These are phyloP conservation scores for Bombycilla garrulus DNA, from an alignment of 2,113 vertebrate genomes.

Conservation along the genomic window DNA sequence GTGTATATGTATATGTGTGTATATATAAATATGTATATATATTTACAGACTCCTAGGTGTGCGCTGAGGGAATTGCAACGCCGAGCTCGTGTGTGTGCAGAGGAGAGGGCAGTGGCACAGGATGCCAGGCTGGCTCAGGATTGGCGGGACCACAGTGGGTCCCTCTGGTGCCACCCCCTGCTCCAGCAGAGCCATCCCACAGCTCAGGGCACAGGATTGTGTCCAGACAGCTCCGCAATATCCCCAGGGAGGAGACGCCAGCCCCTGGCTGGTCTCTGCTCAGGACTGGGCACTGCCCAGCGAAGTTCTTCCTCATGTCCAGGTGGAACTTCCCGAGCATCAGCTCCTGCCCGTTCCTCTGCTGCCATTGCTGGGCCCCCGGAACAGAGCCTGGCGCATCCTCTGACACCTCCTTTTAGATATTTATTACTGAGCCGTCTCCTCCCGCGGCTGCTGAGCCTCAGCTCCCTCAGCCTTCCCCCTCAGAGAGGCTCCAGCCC, in stretches of 20 bases:
- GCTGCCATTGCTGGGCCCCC: neutral
- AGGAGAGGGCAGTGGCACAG: fast-evolving
- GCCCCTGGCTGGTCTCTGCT: neutral
- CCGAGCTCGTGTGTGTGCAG: neutral
- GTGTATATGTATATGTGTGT: neutral
- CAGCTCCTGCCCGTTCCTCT: too few relatives aligned
- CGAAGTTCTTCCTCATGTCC: neutral
- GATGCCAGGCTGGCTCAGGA: neutral
- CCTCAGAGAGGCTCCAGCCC: neutral
- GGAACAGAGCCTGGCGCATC: neutral
- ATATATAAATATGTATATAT: neutral
- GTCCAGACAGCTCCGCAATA: too few relatives aligned
- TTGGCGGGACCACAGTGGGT: neutral
- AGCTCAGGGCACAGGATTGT: neutral
- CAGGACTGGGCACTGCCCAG: neutral
- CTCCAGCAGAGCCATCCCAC: neutral
- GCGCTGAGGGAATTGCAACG: fast-evolving
- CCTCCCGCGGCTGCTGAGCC: neutral
- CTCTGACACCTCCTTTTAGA: neutral
- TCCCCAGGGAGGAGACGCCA: neutral
- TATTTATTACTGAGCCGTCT: neutral
- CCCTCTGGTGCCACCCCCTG: neutral
- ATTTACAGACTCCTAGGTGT: neutral
- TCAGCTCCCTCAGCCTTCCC: neutral
- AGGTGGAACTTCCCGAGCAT: too few relatives aligned